These are phyloP conservation scores for Rhogogaster chlorosoma DNA, from an alignment of 2,888 invertebrate genomes.

Conservation along the genomic window DNA sequence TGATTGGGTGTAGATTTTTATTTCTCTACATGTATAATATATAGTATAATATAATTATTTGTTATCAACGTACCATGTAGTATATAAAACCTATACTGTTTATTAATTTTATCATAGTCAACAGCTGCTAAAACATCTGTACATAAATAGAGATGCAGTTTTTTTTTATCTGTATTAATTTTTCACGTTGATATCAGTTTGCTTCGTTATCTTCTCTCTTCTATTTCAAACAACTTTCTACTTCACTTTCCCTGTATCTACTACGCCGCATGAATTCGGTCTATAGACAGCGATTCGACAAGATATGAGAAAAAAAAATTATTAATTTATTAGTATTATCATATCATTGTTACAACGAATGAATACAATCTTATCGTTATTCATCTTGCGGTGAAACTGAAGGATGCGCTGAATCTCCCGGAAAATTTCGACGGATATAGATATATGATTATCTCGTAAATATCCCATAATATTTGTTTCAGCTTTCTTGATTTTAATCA, in stretches of 20 bases:
- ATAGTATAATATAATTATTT: neutral
- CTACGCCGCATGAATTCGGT: slow-evolving; percentile 3
- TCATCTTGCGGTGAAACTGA: neutral
- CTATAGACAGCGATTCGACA: neutral
- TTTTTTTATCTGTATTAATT: neutral
- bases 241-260: neutral
- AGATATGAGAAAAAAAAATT: neutral
- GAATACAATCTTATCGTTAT: neutral
- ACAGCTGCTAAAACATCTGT: slow-evolving; percentile 12
- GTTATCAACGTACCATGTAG: neutral
- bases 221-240: slow-evolving; percentile 22
- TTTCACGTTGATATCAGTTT: neutral
- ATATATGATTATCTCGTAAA: neutral
- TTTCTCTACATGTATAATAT: neutral
- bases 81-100: neutral
- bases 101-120: neutral
- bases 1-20: neutral
- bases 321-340: neutral
- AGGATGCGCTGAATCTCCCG: neutral
- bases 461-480: neutral
- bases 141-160: neutral
- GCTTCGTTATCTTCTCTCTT: neutral
- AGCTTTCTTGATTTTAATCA: neutral
- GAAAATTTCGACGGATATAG: neutral
- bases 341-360: neutral